Conservation (phyloP, 2,888 invertebrate species). For the Bedellia somnulentella region DNA sequence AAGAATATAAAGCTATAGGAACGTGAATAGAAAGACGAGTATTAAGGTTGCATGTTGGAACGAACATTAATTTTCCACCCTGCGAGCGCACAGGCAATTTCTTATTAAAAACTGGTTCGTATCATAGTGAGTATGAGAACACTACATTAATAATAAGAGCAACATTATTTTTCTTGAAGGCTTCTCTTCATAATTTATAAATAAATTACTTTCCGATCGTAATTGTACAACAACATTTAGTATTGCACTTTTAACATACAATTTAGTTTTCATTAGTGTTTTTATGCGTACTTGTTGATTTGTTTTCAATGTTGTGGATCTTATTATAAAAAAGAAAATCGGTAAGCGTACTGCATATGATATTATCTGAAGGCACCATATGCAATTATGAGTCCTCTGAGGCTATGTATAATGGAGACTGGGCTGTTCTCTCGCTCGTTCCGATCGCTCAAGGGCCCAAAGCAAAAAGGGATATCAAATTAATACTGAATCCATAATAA, state of each 20-base stretch:
- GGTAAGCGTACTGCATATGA: too few relatives aligned
- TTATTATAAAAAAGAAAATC: too few relatives aligned
- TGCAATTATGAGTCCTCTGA: constrained; percentile 55
- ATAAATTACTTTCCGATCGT: too few relatives aligned
- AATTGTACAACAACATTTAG: too few relatives aligned
- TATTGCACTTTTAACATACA: too few relatives aligned
- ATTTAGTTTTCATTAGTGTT: too few relatives aligned
- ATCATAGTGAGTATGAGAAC: constrained; percentile 17
- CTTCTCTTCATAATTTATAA: too few relatives aligned
- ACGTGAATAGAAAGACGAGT: too few relatives aligned
- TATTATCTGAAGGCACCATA: constrained; percentile 33
- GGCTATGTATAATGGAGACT: constrained; percentile 51
- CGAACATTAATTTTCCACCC: constrained; percentile 28
- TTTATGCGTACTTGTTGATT: too few relatives aligned
- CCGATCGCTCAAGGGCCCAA: constrained; percentile 52
- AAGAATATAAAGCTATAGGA: too few relatives aligned
- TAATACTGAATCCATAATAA: constrained; percentile 62
- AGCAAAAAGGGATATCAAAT: constrained; percentile 61
- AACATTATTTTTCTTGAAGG: constrained; percentile 21
- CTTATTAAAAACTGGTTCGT: constrained; percentile 33
- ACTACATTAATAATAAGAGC: constrained; percentile 15
- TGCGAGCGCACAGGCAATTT: constrained; percentile 22
- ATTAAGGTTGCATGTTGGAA: too few relatives aligned
- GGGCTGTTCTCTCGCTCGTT: constrained; percentile 34
- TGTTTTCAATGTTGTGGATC: too few relatives aligned